Percentiles rank a stretch among this genome's conserved stretches.
phyloP scores from a whole-genome alignment of 2,888 invertebrate genomes.

The Hydriomena furcata region DNA sequence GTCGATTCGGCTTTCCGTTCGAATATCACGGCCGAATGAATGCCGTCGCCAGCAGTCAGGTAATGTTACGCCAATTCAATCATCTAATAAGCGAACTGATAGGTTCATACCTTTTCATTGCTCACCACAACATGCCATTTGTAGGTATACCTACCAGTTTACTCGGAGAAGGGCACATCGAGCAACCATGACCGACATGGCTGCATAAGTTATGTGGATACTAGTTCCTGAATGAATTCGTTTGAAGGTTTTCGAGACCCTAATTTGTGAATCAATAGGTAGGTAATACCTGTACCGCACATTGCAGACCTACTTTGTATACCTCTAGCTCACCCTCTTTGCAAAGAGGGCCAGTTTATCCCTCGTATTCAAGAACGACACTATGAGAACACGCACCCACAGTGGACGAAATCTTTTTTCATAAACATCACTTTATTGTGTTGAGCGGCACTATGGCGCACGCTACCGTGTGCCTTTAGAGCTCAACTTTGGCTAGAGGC shows the following conservation, averaged over 20 bases:
- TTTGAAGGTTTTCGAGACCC: slow-evolving; percentile 26
- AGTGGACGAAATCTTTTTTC: too few species aligned
- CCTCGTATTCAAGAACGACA: too few species aligned
- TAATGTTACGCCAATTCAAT: slow-evolving; percentile 39
- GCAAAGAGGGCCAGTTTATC: too few species aligned
- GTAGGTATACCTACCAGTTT: slow-evolving; percentile 15
- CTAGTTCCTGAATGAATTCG: slow-evolving; percentile 27
- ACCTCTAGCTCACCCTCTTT: too few species aligned
- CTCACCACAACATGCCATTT: slow-evolving; percentile 20
- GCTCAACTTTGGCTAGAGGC: too few species aligned
- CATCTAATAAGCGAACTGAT: slow-evolving; percentile 34
- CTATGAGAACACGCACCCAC: too few species aligned
- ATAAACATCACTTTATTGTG: too few species aligned
- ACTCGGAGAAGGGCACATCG: slow-evolving; percentile 23
- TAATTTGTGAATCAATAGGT: slow-evolving; percentile 18
- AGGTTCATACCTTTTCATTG: slow-evolving; percentile 22
- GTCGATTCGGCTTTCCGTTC: slow-evolving; percentile 17
- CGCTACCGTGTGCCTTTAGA: too few species aligned
- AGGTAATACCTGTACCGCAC: background rate
- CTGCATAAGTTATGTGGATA: slow-evolving; percentile 30
- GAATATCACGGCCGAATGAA: slow-evolving; percentile 30
- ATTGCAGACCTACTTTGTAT: too few species aligned
- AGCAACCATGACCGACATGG: slow-evolving; percentile 31
- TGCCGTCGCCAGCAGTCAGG: slow-evolving; percentile 32
- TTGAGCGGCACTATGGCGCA: too few species aligned